Conservation (phyloP, 2,113 vertebrate genomes). For the Sebastes fasciatus region DNA sequence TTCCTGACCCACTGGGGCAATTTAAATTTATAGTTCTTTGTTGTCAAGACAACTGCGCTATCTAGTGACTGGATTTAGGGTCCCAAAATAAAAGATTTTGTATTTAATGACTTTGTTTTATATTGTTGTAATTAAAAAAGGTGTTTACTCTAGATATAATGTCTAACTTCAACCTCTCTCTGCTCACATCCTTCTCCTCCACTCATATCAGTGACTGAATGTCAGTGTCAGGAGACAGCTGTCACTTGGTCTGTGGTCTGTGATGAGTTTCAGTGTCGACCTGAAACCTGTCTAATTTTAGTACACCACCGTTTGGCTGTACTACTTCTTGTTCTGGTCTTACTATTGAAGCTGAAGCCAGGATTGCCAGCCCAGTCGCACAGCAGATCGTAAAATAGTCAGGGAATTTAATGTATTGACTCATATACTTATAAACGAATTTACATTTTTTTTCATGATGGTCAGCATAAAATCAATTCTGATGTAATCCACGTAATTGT, state of each 20-base stretch:
- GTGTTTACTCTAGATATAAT: background rate
- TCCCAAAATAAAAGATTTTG: background rate
- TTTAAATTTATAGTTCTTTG: background rate
- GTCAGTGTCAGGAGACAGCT: constrained; percentile 29
- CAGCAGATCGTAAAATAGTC: too few relatives aligned
- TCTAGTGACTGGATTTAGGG: background rate
- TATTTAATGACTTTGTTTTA: background rate
- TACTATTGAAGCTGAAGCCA: too few relatives aligned
- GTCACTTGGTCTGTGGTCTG: constrained; percentile 24
- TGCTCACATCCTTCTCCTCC: constrained; percentile 17
- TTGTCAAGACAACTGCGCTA: background rate
- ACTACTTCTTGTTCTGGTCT: background rate
- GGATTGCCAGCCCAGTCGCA: too few relatives aligned
- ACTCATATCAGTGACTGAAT: constrained; percentile 22
- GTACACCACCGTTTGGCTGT: too few relatives aligned
- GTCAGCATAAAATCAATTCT: too few relatives aligned
- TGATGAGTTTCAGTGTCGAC: constrained; percentile 23
- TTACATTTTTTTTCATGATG: too few relatives aligned
- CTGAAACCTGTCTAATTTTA: constrained; percentile 6
- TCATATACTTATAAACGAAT: too few relatives aligned
- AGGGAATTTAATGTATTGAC: too few relatives aligned
- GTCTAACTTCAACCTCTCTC: background rate
- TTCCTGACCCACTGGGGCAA: constrained; percentile 19
- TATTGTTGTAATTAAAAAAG: background rate
- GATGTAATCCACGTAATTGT: too few relatives aligned